Evolutionary conservation across 1,140 invertebrate species (phyloP), one percentile per base, ranked within the genome.

Genomic region (Pemphigus obesinymphae): DNA sequence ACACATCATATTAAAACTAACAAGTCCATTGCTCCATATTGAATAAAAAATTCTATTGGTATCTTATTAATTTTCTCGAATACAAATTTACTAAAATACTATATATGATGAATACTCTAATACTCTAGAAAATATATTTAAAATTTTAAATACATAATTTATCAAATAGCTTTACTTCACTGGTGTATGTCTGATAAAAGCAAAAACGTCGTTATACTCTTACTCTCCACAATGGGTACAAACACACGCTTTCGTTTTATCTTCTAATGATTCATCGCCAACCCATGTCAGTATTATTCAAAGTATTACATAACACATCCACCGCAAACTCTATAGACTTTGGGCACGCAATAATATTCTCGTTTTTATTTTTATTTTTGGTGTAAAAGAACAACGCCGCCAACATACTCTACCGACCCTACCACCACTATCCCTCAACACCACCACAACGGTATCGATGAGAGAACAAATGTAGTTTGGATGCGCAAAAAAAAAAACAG

Each of bases 211-310:
- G 53, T 58, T 58, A 26, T 10, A 26, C 53, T 23, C 23, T 58
- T 58, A 23, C n/a, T n/a, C n/a, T 58, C 53, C 53, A 58, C 53
- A 3, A n/a, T 58, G 4, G 23, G 53, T 26, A 13, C 29, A 45
- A 13, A 17, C 63, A 23, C 63, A 40, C 63, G 7, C 34, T 63
- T 63, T 63, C 58, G 58, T 31, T 63, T 34, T 31, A n/a, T n/a
- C n/a, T n/a, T n/a, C n/a, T n/a, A 68, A 68, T 68, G 63, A 68
- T 68, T 68, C 63, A 68, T 40, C 63, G 0, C 63, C 63, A 11
- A 68, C 63, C 63, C 34, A 5, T 26, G 40, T 70, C 40, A n/a
- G 23, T 70, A 45, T 45, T 26, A 70, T 70, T 70, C 37, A 43
- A 43, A n/a, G 13, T 70, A 45, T 43, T 43, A 70, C 17, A 45